phyloP scores from a whole-genome alignment of 2,797 vertebrate species.

The Cynopterus sphinx region DNA sequence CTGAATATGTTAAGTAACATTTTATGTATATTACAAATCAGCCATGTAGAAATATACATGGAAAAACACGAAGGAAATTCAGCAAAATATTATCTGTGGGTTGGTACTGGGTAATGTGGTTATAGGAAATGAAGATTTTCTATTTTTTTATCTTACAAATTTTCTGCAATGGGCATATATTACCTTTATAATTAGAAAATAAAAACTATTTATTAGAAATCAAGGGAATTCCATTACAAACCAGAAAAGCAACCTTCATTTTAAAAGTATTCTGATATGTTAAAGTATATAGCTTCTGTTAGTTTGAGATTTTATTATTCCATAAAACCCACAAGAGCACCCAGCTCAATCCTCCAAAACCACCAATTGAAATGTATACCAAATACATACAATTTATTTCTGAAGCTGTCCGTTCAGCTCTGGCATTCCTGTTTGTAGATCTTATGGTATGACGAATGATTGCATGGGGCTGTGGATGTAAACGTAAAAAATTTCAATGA shows the following conservation, averaged over 20 bases:
- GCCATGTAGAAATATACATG: background rate
- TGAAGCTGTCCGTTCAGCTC: slow-evolving; percentile 94
- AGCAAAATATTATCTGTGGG: slow-evolving; percentile 47
- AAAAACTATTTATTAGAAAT: slow-evolving; percentile 26
- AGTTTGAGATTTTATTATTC: slow-evolving; percentile 54
- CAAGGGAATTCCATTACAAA: slow-evolving; percentile 42
- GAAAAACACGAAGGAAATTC: slow-evolving; percentile 24
- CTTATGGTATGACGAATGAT: slow-evolving; percentile 96
- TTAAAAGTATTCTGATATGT: slow-evolving; percentile 41
- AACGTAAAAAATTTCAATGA: background rate
- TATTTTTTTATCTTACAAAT: slow-evolving; percentile 21
- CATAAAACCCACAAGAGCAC: slow-evolving; percentile 17
- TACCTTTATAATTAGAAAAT: slow-evolving; percentile 39
- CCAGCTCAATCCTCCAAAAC: slow-evolving; percentile 43
- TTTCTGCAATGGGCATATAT: background rate
- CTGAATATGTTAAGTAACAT: background rate
- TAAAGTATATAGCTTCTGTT: background rate
- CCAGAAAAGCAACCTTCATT: slow-evolving; percentile 24
- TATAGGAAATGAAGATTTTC: background rate
- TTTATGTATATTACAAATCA: slow-evolving; percentile 11
- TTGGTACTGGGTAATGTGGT: background rate
- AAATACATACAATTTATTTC: slow-evolving; percentile 96
- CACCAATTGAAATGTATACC: background rate
- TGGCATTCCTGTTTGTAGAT: slow-evolving; percentile 92
- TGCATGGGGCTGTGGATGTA: slow-evolving; percentile 88